Evolutionary conservation across 2,888 invertebrate genomes (phyloP).

Genomic region (Cheiracanthium punctorium): DNA sequence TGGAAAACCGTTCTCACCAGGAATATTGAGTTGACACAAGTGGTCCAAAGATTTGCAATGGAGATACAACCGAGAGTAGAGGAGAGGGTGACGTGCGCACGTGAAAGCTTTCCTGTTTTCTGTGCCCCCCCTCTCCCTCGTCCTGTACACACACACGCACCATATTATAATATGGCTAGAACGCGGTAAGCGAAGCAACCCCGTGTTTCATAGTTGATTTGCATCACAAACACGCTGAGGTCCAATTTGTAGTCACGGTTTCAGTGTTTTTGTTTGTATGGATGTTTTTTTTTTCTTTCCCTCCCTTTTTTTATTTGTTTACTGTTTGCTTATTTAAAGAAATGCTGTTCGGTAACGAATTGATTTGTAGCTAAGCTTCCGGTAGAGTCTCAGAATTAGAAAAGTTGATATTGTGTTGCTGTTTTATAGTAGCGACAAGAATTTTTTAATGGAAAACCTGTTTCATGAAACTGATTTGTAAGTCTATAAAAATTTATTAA

Average conservation of each 20-base stretch:
- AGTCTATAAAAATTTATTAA: too few species aligned
- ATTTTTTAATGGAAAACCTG: too few species aligned
- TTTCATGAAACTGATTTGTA: too few species aligned
- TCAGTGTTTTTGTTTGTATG: slow-evolving; percentile 35
- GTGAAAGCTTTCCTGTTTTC: slow-evolving; percentile 6
- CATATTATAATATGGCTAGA: slow-evolving; percentile 58
- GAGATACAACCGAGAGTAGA: slow-evolving; percentile 38
- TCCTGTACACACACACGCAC: background rate
- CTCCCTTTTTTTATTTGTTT: slow-evolving; percentile 21
- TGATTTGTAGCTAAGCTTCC: slow-evolving; percentile 13
- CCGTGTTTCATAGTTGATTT: slow-evolving; percentile 56
- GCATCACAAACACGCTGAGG: slow-evolving; percentile 63
- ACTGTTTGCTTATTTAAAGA: background rate
- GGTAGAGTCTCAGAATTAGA: too few species aligned
- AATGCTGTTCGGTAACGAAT: slow-evolving; percentile 21
- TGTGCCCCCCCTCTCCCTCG: background rate
- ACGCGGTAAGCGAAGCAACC: slow-evolving; percentile 51
- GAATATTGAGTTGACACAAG: slow-evolving; percentile 70
- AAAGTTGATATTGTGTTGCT: too few species aligned
- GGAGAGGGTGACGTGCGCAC: slow-evolving; percentile 14
- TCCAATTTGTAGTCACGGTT: slow-evolving; percentile 59
- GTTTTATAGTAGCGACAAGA: too few species aligned
- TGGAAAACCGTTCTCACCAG: slow-evolving; percentile 59
- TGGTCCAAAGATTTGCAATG: slow-evolving; percentile 67
- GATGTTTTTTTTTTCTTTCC: slow-evolving; percentile 36